These are phyloP conservation scores for Aurelia coerulea DNA, from an alignment of 30 jellyfish, hydroid and myxozoan species.

Conservation along the genomic window DNA sequence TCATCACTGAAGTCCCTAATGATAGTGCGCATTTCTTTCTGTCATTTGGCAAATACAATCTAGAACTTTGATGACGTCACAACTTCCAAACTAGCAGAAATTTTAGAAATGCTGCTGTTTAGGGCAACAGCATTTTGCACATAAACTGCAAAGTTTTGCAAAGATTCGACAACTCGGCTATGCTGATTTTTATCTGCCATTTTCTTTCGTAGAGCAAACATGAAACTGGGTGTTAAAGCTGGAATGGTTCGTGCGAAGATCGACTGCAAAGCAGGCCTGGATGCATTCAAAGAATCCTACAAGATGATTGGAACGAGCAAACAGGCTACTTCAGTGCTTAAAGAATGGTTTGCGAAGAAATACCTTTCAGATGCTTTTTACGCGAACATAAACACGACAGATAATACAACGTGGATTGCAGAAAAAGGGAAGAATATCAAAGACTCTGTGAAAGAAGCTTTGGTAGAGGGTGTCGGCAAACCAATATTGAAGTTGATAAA, in stretches of 20 bases:
- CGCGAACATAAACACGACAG: not conserved
- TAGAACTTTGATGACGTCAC: no score
- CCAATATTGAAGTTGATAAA: constrained; percentile 67
- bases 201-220: constrained; percentile 62
- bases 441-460: constrained; percentile 62
- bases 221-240: constrained; percentile 82
- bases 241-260: constrained; percentile 86
- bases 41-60: not conserved
- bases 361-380: not conserved
- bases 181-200: no score
- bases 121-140: no score
- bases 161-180: no score
- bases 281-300: constrained; percentile 74
- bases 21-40: no score
- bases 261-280: constrained; percentile 89
- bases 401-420: constrained; percentile 52
- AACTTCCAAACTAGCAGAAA: no score
- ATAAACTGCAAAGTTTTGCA: no score
- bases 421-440: constrained; percentile 37
- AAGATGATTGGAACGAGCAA: constrained; percentile 30
- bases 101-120: no score
- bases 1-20: no score
- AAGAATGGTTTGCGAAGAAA: constrained; percentile 55
- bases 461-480: constrained; percentile 80
- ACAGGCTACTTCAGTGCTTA: constrained; percentile 34